Percentiles rank a stretch among this genome's conserved stretches.
These are phyloP conservation scores for Eulemur coronatus DNA, from an alignment of 2,797 vertebrate genomes.

Conservation along the genomic window DNA sequence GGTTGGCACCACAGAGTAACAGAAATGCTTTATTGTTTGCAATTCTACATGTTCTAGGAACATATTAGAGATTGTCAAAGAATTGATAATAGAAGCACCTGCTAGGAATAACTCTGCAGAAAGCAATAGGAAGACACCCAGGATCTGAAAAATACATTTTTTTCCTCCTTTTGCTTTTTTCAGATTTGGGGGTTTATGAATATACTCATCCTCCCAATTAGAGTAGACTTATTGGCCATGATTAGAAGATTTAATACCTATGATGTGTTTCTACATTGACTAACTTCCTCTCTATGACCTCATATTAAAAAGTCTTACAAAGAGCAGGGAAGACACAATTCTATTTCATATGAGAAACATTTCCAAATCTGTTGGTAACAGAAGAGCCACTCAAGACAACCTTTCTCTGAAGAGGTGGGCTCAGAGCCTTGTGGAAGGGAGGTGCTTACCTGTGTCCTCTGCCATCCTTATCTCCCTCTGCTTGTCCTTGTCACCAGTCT, in stretches of 20 bases:
- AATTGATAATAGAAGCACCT: not conserved
- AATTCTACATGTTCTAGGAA: not conserved
- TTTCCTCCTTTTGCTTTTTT: not conserved
- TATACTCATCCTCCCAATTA: not conserved
- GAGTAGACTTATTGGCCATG: not conserved
- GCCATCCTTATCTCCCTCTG: not conserved
- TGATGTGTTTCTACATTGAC: not conserved
- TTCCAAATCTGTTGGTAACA: not conserved
- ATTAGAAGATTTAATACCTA: constrained; percentile 36
- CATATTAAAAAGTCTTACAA: not conserved
- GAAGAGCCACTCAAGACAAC: not conserved
- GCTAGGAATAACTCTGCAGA: not conserved
- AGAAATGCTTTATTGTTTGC: not conserved
- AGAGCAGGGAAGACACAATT: not conserved
- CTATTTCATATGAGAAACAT: not conserved
- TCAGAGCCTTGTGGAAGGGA: not conserved
- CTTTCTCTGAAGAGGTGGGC: not conserved
- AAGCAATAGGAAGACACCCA: not conserved
- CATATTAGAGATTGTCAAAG: not conserved
- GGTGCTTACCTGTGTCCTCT: not conserved
- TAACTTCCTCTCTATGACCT: not conserved
- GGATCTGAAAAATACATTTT: not conserved
- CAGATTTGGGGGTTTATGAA: not conserved
- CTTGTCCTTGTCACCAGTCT: not conserved
- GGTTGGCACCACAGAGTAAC: not conserved